Evolutionary conservation across 2,888 invertebrate species (phyloP).

Genomic region (Clanis bilineata): DNA sequence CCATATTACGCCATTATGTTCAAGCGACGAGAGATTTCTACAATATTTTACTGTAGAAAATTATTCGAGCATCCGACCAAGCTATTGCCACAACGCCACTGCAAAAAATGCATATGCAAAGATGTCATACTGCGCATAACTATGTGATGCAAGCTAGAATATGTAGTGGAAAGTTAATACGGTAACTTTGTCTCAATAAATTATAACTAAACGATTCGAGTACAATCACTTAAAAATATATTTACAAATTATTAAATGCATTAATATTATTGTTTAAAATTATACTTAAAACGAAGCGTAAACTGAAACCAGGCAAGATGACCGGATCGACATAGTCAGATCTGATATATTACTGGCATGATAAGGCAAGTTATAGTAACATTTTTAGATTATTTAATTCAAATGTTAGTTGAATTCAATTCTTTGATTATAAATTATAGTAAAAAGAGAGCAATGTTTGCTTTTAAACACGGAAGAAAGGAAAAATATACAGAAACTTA

Average conservation of each 20-base stretch:
- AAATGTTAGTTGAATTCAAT: not conserved
- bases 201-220: conserved; percentile 1
- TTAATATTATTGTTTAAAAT: conserved; percentile 19
- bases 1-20: too few relatives aligned
- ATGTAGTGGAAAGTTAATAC: not conserved
- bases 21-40: too few relatives aligned
- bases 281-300: not conserved
- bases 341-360: conserved; percentile 17
- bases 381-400: not conserved
- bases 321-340: conserved; percentile 40
- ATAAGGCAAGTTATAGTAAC: not conserved
- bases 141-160: not conserved
- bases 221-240: conserved; percentile 28
- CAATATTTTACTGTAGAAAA: too few relatives aligned
- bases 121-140: conserved; percentile 5
- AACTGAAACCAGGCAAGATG: conserved; percentile 46
- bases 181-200: conserved; percentile 16
- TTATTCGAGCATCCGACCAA: too few relatives aligned
- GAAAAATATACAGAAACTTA: not conserved
- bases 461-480: not conserved
- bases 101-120: not conserved
- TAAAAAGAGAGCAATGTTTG: not conserved
- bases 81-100: not conserved
- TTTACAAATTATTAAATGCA: conserved; percentile 50
- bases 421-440: too few relatives aligned